Evolutionary conservation across 2,888 invertebrate genomes (phyloP), one percentile per base, ranked within the genome.

Genomic region (Muschampia staudingeri): DNA sequence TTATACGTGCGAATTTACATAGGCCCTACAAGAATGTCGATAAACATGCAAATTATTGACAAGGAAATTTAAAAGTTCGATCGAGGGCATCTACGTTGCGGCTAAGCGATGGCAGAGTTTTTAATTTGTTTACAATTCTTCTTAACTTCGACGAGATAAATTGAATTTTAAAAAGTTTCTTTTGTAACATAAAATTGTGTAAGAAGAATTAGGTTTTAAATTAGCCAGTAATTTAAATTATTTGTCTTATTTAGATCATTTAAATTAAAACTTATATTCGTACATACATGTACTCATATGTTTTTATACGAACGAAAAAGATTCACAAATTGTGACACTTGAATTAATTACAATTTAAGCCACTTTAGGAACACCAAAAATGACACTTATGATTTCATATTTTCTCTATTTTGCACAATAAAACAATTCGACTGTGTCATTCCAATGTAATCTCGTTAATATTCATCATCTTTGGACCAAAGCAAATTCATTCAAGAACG

Each of bases 1-100:
- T 89, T 83, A 88, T 92, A 93, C 91, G 91, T 91, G 92, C 92
- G 91, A 93, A 94, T 95, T 94, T 94, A 93, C 94, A 95, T 94
- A 94, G 92, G 88, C 82, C 83, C 81, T 91, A 89, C 91, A 92
- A 93, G 92, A 91, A 91, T 91, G 86, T 88, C 89, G 90, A 92
- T 92, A 92, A 93, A 91, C 90, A 91, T 92, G 91, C 90, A 91
- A 91, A 93, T 91, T 90, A 86, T 89, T 86, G 86, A 89, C 75
- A 82, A 81, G 82, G 81, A 84, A 86, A 86, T 85, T 84, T 82
- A 81, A 79, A 69, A 69, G 69, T 69, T 65, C 48, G 67, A 76
- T 83, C 76, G 78, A 83, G 81, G 82, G 73, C 80, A 34, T 30
- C 61, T 65, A 65, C 61, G 61, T 6, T 14, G 30, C 61, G 61